phyloP scores from a whole-genome alignment of 2,888 invertebrate species.

The Diplazon laetatorius region DNA sequence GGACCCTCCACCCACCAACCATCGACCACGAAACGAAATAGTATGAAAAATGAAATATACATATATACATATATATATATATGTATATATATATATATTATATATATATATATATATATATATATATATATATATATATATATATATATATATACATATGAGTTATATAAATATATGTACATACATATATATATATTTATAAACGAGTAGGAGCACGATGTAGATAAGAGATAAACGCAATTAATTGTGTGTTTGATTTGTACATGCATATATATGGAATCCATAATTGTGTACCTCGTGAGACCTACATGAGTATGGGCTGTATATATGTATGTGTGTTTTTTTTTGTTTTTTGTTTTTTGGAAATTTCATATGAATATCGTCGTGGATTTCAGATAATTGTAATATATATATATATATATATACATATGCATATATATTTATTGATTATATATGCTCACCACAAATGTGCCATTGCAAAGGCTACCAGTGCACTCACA shows the following conservation, averaged over 20 bases:
- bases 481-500: conserved; percentile 82
- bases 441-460: conserved; percentile 70
- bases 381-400: conserved; percentile 33
- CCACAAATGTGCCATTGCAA: conserved; percentile 77
- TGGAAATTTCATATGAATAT: conserved; percentile 35
- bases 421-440: conserved; percentile 46
- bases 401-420: conserved; percentile 25
- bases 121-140: too few species aligned
- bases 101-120: too few species aligned
- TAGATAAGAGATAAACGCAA: conserved; percentile 61
- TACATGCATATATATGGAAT: conserved; percentile 30
- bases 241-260: conserved; percentile 44
- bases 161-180: too few species aligned
- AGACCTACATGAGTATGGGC: conserved; percentile 24
- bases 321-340: conserved; percentile 21
- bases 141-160: too few species aligned
- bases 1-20: conserved; percentile 76
- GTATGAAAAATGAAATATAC: conserved; percentile 52
- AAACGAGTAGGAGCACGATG: conserved; percentile 63
- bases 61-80: conserved; percentile 60
- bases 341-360: too few species aligned
- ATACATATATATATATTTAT: conserved; percentile 49
- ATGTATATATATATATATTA: conserved; percentile 42
- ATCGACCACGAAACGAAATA: conserved; percentile 72
- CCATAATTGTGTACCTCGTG: conserved; percentile 19